Base-by-base conservation (phyloP, 35 echinoderm and acorn worm species). In the Eucidaris tribuloides region DNA sequence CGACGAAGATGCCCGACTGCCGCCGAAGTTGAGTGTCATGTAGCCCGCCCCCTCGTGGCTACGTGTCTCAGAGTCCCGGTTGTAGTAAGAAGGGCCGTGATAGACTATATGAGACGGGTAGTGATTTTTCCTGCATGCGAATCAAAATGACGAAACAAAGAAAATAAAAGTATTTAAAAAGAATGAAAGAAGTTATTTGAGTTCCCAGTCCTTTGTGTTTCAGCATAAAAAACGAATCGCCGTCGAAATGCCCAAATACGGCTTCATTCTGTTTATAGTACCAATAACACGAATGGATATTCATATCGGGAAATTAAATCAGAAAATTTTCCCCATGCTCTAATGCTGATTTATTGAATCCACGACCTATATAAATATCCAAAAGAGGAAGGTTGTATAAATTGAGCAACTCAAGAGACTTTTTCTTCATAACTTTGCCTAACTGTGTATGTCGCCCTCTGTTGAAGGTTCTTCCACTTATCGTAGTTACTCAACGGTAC, bases 1-100 rank as follows among this genome's bases (percentile, higher is more conserved):
- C 3, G 91, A 84, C 7, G 79, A 62, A n/a, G 74, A 81, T 35
- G 86, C 72, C 0, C 77, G 78, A 17, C 68, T 60, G 4, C 89
- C 82, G 18, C 76, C 89, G 35, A 94, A 85, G 39, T 88, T 94
- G 2, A 94, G 71, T 3, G 76, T 88, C 91, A 94, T 94, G 62
- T 94, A 94, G 9, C 64, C 86, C 39, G 81, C 83, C 6, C 87
- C 42, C 17, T 88, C 85, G 37, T 74, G 29, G 2, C 85, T 58
- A 43, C 61, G 74, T 30, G 65, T 32, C 18, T 82, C 44, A n/a
- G 84, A 71, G 55, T 89, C 86, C 0, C 81, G 87, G 72, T 94
- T 94, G 71, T 85, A 89, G 42, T 80, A 94, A 7, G 76, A 81
- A 3, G 92, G 81, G 13, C 87, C 92, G 45, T 89, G 89, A 28